Evolutionary conservation across 2,113 vertebrate genomes (phyloP), one percentile per base, ranked within the genome.

Genomic region (Daboia siamensis): DNA sequence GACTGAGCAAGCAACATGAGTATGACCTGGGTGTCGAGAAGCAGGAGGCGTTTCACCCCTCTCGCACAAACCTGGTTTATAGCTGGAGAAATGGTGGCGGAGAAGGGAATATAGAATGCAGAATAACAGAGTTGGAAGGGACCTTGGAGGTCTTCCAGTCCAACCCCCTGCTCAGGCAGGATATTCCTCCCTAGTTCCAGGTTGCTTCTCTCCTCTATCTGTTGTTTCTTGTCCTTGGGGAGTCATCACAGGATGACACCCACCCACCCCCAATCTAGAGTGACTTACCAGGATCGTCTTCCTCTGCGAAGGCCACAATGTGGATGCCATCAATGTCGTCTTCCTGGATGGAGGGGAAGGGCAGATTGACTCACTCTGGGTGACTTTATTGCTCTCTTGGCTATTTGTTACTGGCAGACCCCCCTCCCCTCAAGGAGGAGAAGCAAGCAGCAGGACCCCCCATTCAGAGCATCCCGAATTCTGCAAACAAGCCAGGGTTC

Each of bases 231-330:
- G 48, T 51, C 48, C 48, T 21, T 20, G n/a, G 69, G 17, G 69
- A 74, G 2, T 80, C 74, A 80, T 0, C 39, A 2, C 61, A 39
- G 26, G 24, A 39, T 11, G 2, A 0, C n/a, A 1, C 3, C 1
- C 39, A 39, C 39, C 10, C 15, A 15, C 33, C n/a, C 64, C 29
- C 10, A 21, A 44, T 80, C 6, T 4, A 20, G 7, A 57, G 12
- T 15, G 24, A 51, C 96, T 96, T 94, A 99, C 98, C 99, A 29
- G 98, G 98, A 87, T 99, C 99, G 0, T 98, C 98, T 93, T 99
- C 98, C 91, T 99, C 98, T 21, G 98, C 98, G 80, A 99, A 99
- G 90, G 99, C 99, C 88, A 99, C 98, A 20, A 99, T 99, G 95
- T 99, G 99, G 93, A 99, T 98, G 90, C 99, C 98, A 5, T 99